These are phyloP conservation scores for Samia ricini DNA, from an alignment of 1,140 invertebrate genomes.

Conservation along the genomic window DNA sequence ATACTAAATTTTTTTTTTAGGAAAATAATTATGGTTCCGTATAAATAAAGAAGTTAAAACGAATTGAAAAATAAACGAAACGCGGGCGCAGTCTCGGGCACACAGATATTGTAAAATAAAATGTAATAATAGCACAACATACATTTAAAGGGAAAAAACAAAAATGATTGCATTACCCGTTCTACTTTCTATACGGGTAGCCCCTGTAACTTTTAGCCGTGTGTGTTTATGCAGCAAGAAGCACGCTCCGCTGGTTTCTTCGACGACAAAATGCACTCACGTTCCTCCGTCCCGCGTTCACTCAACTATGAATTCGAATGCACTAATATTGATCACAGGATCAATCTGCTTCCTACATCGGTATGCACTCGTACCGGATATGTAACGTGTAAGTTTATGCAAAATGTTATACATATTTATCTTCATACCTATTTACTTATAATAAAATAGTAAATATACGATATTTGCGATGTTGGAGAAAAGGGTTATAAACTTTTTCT, in stretches of 20 bases:
- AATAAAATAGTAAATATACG: too few species aligned
- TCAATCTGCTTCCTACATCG: conserved; percentile 19
- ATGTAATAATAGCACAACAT: too few species aligned
- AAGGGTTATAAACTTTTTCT: too few species aligned
- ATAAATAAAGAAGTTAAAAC: too few species aligned
- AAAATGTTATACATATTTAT: background rate
- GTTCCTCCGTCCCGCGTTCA: conserved; percentile 35
- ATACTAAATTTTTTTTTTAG: too few species aligned
- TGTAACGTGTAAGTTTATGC: background rate
- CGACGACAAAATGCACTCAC: conserved; percentile 68
- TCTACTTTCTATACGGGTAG: background rate
- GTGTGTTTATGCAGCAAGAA: conserved; percentile 42
- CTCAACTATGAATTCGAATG: conserved; percentile 39
- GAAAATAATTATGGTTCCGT: too few species aligned
- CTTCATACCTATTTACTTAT: too few species aligned
- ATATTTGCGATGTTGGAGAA: too few species aligned
- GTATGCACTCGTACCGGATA: background rate
- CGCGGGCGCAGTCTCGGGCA: too few species aligned
- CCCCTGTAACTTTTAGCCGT: conserved; percentile 31
- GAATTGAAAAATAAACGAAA: too few species aligned
- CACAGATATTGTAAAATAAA: too few species aligned
- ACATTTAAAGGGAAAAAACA: background rate
- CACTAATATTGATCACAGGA: conserved; percentile 41
- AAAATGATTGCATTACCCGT: background rate
- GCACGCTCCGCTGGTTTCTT: conserved; percentile 44